These are phyloP conservation scores for Mixornis gularis DNA, from an alignment of 2,113 vertebrate genomes.

Conservation along the genomic window DNA sequence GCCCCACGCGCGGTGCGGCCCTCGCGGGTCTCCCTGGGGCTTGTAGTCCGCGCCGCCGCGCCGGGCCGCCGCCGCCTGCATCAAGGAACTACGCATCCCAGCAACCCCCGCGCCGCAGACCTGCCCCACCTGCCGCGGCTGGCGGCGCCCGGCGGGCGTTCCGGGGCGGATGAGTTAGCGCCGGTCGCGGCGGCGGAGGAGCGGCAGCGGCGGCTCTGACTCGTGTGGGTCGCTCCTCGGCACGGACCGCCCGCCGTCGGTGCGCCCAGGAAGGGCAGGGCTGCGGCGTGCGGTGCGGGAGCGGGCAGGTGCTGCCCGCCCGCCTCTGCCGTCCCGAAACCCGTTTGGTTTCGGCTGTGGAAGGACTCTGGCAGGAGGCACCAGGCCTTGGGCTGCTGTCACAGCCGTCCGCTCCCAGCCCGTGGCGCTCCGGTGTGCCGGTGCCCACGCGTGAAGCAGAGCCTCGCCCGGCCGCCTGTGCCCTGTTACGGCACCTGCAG, in stretches of 20 bases:
- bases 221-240: background rate
- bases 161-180: background rate
- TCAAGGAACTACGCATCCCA: background rate
- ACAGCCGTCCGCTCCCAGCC: background rate
- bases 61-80: accelerated
- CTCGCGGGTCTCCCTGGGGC: background rate
- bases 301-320: background rate
- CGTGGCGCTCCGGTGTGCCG: accelerated
- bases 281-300: background rate
- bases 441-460: background rate
- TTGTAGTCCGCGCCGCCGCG: background rate
- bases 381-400: background rate
- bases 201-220: accelerated
- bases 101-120: background rate
- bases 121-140: background rate
- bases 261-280: background rate
- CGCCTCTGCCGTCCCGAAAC: background rate
- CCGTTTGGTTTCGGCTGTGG: background rate
- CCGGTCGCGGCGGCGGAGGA: accelerated
- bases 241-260: background rate
- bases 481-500: accelerated
- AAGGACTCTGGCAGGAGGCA: background rate
- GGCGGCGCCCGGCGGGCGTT: background rate
- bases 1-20: background rate
- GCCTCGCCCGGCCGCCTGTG: background rate